Evolutionary conservation across 92 coral and sea anemone species (phyloP), one percentile per base, ranked within the genome.

Genomic region (Plumapathes pennacea): DNA sequence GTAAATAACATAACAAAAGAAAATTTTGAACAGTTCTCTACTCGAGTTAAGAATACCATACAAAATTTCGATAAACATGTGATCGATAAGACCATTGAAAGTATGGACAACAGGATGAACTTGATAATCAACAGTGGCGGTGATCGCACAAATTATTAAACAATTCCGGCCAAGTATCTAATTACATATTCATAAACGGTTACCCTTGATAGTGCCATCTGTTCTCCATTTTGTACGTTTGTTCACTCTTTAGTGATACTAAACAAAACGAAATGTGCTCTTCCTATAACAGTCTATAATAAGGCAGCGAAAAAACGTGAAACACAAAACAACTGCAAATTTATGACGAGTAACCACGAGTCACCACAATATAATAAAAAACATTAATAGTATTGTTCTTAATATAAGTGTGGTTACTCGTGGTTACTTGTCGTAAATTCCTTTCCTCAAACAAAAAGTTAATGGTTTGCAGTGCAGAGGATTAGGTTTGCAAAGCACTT

Each of bases 91-190:
- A 41, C 43, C 8, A 59, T 70, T 39, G 50, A 23, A 21, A 70
- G 77, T 50, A 70, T 70, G 77, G 49, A 58, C 55, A 58, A 45
- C 23, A 61, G 71, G 25, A 70, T 61, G 26, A 39, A 70, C 29
- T 46, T 32, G 38, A 70, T 47, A 7, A 46, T 48, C 20, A 33
- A 23, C 9, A 57, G 38, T 33, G 59, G 45, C 46, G 59, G 71
- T 5, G 22, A 40, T 14, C 14, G 19, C 20, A 57, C 77, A 9
- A 70, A 70, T 57, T 59, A 70, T 27, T 59, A 18, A 70, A 5
- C 19, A 43, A 11, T 60, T 60, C 17, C 23, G 34, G 34, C 20
- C 51, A 57, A 57, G 51, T 10, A 27, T 19, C 22, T 56, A 29
- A 12, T 10, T 47, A 33, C n/a, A n/a, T n/a, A n/a, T n/a, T n/a